Conservation (phyloP, 2,797 vertebrate genomes). For the Etheostoma nigrum region DNA sequence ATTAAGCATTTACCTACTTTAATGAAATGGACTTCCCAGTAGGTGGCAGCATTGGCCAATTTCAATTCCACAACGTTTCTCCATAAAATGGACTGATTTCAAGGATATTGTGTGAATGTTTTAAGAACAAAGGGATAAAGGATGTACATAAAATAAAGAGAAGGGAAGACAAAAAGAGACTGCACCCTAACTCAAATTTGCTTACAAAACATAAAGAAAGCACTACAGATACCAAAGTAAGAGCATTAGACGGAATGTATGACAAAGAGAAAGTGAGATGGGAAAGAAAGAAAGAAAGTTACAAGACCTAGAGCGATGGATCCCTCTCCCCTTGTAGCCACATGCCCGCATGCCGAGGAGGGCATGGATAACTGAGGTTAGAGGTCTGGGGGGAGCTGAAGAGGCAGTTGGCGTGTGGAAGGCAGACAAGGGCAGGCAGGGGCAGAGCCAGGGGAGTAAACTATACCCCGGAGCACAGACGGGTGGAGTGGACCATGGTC, state of each 20-base stretch:
- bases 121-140: not conserved
- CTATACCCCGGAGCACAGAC: constrained; percentile 68
- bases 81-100: not conserved
- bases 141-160: constrained; percentile 6
- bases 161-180: not conserved
- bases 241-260: not conserved
- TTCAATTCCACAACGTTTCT: not conserved
- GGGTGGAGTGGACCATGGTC: constrained; percentile 68
- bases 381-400: constrained; percentile 62
- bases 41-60: constrained; percentile 61
- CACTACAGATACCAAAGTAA: not conserved
- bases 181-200: not conserved
- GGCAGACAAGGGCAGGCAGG: constrained; percentile 77
- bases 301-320: constrained; percentile 20
- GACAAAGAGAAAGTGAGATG: too few relatives aligned
- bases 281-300: not conserved
- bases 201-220: not conserved
- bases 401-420: constrained; percentile 71
- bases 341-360: constrained; percentile 74
- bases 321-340: constrained; percentile 55
- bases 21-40: constrained; percentile 34
- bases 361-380: constrained; percentile 76
- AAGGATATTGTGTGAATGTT: not conserved
- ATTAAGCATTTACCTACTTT: not conserved
- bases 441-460: constrained; percentile 75